Evolutionary conservation across 2,113 vertebrate species (phyloP), one percentile per base, ranked within the genome.

Genomic region (Myotis yumanensis): DNA sequence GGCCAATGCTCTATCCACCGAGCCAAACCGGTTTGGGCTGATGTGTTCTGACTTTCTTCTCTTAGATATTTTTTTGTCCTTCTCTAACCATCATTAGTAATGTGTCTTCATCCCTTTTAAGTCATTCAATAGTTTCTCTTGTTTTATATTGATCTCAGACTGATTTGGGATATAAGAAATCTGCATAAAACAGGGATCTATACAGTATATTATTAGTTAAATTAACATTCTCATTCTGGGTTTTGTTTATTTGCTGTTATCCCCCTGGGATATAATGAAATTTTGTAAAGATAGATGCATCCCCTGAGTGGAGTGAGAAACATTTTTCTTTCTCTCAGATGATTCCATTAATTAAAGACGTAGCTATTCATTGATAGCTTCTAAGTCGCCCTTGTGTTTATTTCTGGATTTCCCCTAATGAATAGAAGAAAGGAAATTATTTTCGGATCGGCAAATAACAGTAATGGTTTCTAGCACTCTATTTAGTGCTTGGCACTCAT

Each of bases 321-420:
- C 17, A 40, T 88, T 94, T 89, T 86, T 30, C 81, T 54, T 93
- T 86, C 37, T 25, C 15, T 62, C 18, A 23, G 57, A 91, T 87
- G 75, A 93, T 90, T 68, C 64, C 17, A n/a, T 18, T 92, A 96
- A 94, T 94, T 94, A 94, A 94, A 96, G n/a, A 30, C 54, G 62
- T 86, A 93, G 57, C 3, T 91, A 90, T 94, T 68, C 37, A 81
- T 71, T 75, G 91, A 90, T 95, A 46, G 22, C 43, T 90, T 94
- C 93, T 92, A 94, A 96, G 95, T 95, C 48, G 90, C 40, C 18
- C 85, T 93, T 71, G 64, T 92, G 51, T 82, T 96, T 87, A 88
- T 95, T 95, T 97, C 85, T 90, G 94, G 46, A 90, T 94, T 96
- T 92, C 9, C 51, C 28, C 57, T 82, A 88, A 95, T 91, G 81